These are phyloP conservation scores for Triops cancriformis DNA, from an alignment of 1,140 invertebrate genomes.

Conservation along the genomic window DNA sequence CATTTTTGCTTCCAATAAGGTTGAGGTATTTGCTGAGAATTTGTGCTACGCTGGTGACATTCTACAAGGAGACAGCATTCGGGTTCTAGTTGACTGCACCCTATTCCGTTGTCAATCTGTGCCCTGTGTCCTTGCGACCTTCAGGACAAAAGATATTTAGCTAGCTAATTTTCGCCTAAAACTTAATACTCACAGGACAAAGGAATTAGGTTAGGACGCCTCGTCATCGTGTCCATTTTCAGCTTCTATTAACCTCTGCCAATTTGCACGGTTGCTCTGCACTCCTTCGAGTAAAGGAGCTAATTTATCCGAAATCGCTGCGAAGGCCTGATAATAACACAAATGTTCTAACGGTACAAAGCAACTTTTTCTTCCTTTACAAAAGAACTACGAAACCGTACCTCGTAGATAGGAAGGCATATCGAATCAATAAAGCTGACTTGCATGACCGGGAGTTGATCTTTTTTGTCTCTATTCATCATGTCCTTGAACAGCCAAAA, in stretches of 20 bases:
- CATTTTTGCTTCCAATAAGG: not conserved
- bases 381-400: conserved; percentile 40
- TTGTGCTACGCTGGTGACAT: not conserved
- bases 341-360: not conserved
- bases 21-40: conserved; percentile 6
- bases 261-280: conserved; percentile 67
- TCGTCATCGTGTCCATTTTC: conserved; percentile 25
- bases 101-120: not conserved
- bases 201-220: not conserved
- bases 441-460: conserved; percentile 90
- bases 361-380: not conserved
- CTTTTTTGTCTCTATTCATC: conserved; percentile 93
- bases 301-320: conserved; percentile 62
- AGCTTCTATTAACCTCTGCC: conserved; percentile 59
- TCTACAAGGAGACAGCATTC: not conserved
- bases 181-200: not conserved
- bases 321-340: conserved; percentile 61
- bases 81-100: not conserved
- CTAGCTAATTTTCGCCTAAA: not conserved
- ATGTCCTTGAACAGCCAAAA: conserved; percentile 61
- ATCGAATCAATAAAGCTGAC: conserved; percentile 93
- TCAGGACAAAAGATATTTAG: not conserved
- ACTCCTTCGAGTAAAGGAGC: conserved; percentile 75
- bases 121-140: not conserved
- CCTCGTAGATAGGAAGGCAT: conserved; percentile 90